Base-by-base conservation (phyloP, 2,888 invertebrate genomes). In the Drosophila atripex region DNA sequence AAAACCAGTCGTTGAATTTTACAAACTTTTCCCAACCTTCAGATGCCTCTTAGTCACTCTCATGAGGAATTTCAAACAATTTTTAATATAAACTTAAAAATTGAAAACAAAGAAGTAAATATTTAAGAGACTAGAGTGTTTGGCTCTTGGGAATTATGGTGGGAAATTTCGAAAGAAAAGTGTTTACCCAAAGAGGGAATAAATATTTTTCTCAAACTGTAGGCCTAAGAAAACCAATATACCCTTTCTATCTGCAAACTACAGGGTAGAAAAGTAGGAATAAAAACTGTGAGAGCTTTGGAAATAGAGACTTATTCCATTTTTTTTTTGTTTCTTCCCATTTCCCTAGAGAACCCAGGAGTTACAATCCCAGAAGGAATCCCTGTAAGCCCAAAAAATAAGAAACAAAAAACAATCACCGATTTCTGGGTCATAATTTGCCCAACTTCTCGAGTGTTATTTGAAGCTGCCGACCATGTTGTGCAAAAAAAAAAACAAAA, bases 341-440 rank as follows among this genome's bases (percentile, higher is more conserved):
- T 60, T 35, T 25, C 60, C 59, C 47, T 11, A 39, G 60, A 41
- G 55, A 35, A 46, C 14, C 39, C 16, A 23, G 2, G 8, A 14
- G 38, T 5, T 14, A 16, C 7, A n/a, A 2, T 5, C n/a, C n/a
- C 18, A 18, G 18, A 18, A 14, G 38, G n/a, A 16, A 16, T 39
- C 43, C 49, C 14, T 30, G 65, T 11, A 39, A 28, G 64, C 68
- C 60, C 68, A 61, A 63, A 12, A 38, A 11, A 30, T 3, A 28
- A 7, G 6, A 32, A 32, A 32, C 2, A 11, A 32, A 32, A 35
- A 41, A 41, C 39, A 70, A 75, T 57, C 75, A 76, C 69, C 69
- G 71, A 83, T 82, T 86, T 86, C 84, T 82, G 84, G 84, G 82
- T 84, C 86, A 82, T 80, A 75, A 84, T 86, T 84, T 80, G 78